Evolutionary conservation across 2,797 vertebrate species (phyloP), one percentile per base, ranked within the genome.

Genomic region (Gephyroberyx darwinii): DNA sequence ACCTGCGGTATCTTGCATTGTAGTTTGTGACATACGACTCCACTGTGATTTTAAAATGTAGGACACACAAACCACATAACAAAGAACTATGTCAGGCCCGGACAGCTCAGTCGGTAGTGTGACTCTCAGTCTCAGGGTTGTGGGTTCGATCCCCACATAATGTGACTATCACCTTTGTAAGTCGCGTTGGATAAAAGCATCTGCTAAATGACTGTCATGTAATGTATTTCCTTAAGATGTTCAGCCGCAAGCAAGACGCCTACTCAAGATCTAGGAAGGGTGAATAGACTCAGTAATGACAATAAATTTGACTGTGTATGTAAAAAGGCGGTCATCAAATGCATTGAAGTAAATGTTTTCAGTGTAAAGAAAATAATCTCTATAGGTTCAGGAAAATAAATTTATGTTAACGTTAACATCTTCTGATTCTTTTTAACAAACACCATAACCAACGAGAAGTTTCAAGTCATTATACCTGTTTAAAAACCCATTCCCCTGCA

Each of bases 1-100:
- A 50, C 19, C 13, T 14, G 17, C 30, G 16, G 17, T 17, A 39
- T 39, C 20, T 30, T 37, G 8, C 4, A 19, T 2, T 58, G 7
- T 17, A 22, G 51, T 19, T 75, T 43, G 2, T 26, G 12, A 33
- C 41, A 22, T 8, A 51, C 9, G 48, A 10, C n/a, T 2, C 19
- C 19, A 43, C 3, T 12, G 22, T 33, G 48, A 58, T 53, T 82
- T 20, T 6, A 5, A 73, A 57, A 60, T 82, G 53, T 83, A 67
- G 74, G 59, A 52, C 62, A 60, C 7, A 39, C 37, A 75, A 81
- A 60, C 75, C 78, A 73, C 83, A 12, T 12, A 39, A 39, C 9
- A 39, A 39, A 39, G 7, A 35, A 35, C n/a, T n/a, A n/a, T n/a
- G 65, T 47, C 43, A 30, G n/a, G n/a, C n/a, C n/a, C n/a, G n/a